Conservation (phyloP, 1,140 invertebrate genomes). For the Epicauta chinensis region DNA sequence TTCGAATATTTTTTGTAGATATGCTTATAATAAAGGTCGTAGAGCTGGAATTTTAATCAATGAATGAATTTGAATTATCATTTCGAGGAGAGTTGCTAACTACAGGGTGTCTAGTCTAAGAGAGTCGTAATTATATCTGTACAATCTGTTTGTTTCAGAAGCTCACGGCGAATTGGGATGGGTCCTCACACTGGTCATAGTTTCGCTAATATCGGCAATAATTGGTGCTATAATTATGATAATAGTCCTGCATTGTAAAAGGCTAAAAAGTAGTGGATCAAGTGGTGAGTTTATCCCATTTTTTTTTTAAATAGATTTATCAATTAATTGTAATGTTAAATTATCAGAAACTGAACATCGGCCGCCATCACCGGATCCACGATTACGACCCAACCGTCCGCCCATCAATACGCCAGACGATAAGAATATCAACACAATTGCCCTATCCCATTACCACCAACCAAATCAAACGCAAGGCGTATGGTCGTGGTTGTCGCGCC, state of each 20-base stretch:
- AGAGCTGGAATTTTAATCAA: no score
- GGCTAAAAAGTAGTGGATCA: constrained; percentile 25
- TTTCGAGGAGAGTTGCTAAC: no score
- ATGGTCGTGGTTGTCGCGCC: constrained; percentile 59
- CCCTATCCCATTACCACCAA: constrained; percentile 20
- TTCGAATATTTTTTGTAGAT: no score
- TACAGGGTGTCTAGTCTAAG: no score
- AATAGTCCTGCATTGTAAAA: constrained; percentile 49
- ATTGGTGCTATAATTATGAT: constrained; percentile 51
- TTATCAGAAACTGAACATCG: background rate
- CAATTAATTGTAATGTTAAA: background rate
- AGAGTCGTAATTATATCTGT: no score
- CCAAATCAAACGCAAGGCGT: constrained; percentile 40
- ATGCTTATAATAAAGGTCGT: no score
- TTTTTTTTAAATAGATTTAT: no score
- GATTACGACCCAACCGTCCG: constrained; percentile 16
- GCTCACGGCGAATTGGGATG: constrained; percentile 45
- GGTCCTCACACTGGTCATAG: constrained; percentile 49
- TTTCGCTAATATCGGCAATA: constrained; percentile 48
- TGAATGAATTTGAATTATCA: no score
- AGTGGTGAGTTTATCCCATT: constrained; percentile 20
- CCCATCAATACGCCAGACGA: constrained; percentile 34
- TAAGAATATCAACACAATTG: constrained; percentile 29
- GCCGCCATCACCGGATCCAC: background rate
- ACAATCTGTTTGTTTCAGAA: constrained; percentile 40